These are phyloP conservation scores for Maccullochella peelii DNA, from an alignment of 2,113 vertebrate species.

Conservation along the genomic window DNA sequence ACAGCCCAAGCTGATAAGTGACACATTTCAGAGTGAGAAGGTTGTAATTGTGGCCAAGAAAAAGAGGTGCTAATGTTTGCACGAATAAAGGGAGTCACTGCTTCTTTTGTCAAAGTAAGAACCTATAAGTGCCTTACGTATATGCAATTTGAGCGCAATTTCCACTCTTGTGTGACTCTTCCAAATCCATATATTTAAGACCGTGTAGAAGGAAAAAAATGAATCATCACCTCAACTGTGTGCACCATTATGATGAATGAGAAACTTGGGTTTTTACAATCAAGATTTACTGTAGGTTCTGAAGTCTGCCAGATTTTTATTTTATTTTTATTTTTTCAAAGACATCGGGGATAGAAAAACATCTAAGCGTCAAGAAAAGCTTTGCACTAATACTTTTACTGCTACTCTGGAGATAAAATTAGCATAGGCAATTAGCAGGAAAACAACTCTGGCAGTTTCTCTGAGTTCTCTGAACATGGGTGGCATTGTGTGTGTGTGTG, in stretches of 20 bases:
- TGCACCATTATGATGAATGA: conserved; percentile 4
- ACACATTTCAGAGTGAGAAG: conserved; percentile 17
- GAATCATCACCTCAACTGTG: conserved; percentile 10
- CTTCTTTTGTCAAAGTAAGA: not conserved
- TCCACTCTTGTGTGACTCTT: not conserved
- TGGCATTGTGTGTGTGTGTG: conserved; percentile 29
- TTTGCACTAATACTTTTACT: conserved; percentile 63
- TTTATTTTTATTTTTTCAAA: conserved; percentile 29
- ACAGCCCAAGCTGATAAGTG: conserved; percentile 35
- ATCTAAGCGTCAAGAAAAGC: conserved; percentile 58
- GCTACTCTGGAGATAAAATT: conserved; percentile 69
- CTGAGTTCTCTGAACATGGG: conserved; percentile 45
- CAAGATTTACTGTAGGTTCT: conserved; percentile 18
- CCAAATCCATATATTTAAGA: not conserved
- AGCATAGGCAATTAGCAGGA: conserved; percentile 74
- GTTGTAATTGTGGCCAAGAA: conserved; percentile 41
- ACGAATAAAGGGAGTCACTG: conserved; percentile 4
- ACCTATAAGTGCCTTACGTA: not conserved
- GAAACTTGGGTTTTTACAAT: conserved; percentile 18
- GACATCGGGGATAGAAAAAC: conserved; percentile 50
- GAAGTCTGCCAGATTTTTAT: not conserved
- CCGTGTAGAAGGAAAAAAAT: not conserved
- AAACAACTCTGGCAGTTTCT: conserved; percentile 66
- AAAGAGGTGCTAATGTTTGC: conserved; percentile 19
- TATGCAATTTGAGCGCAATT: not conserved